Evolutionary conservation across 2,888 invertebrate species (phyloP).

Genomic region (Oscheius myriophilus): DNA sequence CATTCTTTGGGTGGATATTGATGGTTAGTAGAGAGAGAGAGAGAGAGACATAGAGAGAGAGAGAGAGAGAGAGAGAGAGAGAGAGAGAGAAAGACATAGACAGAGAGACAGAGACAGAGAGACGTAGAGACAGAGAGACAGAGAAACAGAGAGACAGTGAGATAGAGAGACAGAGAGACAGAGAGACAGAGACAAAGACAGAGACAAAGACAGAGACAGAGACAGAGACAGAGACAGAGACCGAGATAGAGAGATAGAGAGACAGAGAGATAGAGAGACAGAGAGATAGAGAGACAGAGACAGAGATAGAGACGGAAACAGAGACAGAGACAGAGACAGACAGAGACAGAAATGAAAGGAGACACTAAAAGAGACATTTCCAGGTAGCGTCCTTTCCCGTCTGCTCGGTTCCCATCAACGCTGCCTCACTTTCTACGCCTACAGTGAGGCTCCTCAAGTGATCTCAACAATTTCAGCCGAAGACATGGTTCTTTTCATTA

Average conservation of each 20-base stretch:
- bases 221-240: background rate
- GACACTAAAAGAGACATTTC: background rate
- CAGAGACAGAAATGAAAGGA: no score
- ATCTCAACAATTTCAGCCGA: conserved; percentile 37
- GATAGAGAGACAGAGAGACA: no score
- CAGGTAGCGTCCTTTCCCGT: conserved; percentile 34
- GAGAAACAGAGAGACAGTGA: background rate
- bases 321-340: background rate
- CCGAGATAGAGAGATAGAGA: background rate
- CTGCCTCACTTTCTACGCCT: conserved; percentile 41
- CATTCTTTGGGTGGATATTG: conserved; percentile 31
- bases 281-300: background rate
- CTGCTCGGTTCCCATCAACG: conserved; percentile 20
- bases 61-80: background rate
- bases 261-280: background rate
- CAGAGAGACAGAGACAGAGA: background rate
- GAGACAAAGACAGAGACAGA: background rate
- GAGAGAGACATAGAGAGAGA: background rate
- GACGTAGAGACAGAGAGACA: no score
- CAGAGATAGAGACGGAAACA: background rate
- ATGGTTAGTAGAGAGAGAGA: conserved; percentile 29
- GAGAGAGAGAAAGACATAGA: background rate
- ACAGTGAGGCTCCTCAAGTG: conserved; percentile 39
- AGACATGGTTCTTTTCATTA: conserved; percentile 41
- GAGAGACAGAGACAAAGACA: background rate